Evolutionary conservation across 2,113 vertebrate genomes (phyloP).

Genomic region (Rissa tridactyla): DNA sequence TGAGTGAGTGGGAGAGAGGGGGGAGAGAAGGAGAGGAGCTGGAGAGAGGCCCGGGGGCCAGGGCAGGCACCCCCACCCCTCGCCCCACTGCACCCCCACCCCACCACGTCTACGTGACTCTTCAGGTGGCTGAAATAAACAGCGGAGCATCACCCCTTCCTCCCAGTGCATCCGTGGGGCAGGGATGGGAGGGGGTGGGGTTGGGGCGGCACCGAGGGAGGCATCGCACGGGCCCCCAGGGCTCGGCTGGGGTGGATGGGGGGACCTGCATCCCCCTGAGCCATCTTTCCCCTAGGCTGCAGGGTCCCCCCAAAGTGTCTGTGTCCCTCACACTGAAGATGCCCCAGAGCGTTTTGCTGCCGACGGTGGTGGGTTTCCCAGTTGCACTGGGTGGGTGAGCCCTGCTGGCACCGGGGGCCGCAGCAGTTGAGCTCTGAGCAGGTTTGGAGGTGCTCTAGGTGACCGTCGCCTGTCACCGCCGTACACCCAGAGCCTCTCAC

Average conservation of each 20-base stretch:
- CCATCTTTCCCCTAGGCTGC: background rate
- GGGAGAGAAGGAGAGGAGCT: slow-evolving; percentile 54
- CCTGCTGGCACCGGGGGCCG: background rate
- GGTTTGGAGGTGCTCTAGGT: background rate
- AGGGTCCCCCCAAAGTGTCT: accelerated
- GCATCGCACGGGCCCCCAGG: accelerated
- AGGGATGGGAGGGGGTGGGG: background rate
- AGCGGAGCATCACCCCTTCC: slow-evolving; percentile 55
- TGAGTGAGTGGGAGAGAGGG: slow-evolving; percentile 55
- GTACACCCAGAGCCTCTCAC: background rate
- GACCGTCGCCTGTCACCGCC: accelerated
- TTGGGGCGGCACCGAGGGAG: accelerated
- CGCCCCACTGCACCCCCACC: slow-evolving; percentile 37
- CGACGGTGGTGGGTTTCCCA: background rate
- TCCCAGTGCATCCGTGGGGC: background rate
- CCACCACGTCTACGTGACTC: slow-evolving; percentile 31
- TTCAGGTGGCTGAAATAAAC: slow-evolving; percentile 77
- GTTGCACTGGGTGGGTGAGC: background rate
- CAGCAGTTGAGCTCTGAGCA: background rate
- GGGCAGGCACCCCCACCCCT: slow-evolving; percentile 48
- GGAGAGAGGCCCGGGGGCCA: slow-evolving; percentile 62
- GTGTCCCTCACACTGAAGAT: background rate
- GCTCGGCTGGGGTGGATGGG: background rate
- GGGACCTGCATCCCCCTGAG: too few relatives aligned
- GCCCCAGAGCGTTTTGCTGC: background rate